phyloP scores from a whole-genome alignment of 2,113 vertebrate species.

The Aspiorhynchus laticeps region DNA sequence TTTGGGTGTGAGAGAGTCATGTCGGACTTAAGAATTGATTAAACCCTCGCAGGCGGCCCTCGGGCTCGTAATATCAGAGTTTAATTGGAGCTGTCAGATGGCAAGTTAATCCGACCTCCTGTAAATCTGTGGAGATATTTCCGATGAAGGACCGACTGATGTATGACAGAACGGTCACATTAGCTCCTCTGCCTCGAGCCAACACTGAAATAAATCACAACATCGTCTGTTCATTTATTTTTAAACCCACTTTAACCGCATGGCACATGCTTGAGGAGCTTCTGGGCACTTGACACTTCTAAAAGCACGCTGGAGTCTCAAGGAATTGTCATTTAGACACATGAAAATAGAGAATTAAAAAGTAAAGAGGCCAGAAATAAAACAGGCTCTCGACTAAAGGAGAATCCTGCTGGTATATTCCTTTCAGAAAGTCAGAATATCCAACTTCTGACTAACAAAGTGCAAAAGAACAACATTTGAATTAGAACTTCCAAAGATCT shows the following conservation, averaged over 20 bases:
- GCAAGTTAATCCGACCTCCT: slow-evolving; percentile 43
- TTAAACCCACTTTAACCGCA: not conserved
- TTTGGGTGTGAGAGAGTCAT: slow-evolving; percentile 19
- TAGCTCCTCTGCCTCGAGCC: slow-evolving; percentile 13
- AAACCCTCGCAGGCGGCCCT: slow-evolving; percentile 42
- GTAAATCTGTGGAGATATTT: slow-evolving; percentile 47
- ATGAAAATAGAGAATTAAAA: not conserved
- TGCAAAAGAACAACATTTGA: not conserved
- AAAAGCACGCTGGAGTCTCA: not conserved
- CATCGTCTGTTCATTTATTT: slow-evolving; percentile 33
- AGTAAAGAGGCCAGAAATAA: not conserved
- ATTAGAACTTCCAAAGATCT: not conserved
- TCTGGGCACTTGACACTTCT: not conserved
- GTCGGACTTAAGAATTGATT: slow-evolving; percentile 39
- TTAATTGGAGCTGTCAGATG: slow-evolving; percentile 27
- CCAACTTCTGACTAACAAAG: not conserved
- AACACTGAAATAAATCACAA: slow-evolving; percentile 34
- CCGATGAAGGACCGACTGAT: slow-evolving; percentile 39
- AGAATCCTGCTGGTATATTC: not conserved
- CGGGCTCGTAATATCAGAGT: slow-evolving; percentile 27
- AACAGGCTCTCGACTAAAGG: not conserved
- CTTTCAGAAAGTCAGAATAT: not conserved
- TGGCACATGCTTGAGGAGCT: not conserved
- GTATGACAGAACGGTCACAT: slow-evolving; percentile 45
- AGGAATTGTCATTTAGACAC: not conserved